Evolutionary conservation across 1,140 invertebrate genomes (phyloP).

Genomic region (Capitella teleta): DNA sequence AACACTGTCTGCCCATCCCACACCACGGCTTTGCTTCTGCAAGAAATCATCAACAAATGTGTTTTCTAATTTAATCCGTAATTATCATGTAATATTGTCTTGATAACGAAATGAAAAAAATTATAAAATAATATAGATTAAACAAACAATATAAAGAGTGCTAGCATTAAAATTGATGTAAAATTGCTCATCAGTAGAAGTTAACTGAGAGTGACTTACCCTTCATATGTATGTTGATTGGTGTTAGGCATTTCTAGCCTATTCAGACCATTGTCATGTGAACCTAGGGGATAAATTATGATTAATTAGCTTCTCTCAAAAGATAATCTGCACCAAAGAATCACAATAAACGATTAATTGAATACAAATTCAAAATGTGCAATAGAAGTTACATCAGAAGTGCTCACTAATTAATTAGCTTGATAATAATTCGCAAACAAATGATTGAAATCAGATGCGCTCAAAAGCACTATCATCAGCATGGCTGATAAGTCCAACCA

Average conservation of each 20-base stretch:
- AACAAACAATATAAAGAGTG: conserved; percentile 6
- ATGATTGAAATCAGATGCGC: no score
- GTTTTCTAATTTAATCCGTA: neutral
- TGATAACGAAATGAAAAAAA: no score
- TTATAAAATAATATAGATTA: neutral
- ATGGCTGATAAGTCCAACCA: no score
- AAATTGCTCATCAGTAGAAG: no score
- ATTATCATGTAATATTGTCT: no score
- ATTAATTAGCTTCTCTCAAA: neutral
- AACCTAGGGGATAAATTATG: conserved; percentile 33
- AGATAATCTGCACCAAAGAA: neutral
- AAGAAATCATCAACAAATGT: conserved; percentile 8
- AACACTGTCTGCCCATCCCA: no score
- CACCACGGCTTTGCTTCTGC: no score
- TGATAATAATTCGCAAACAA: neutral
- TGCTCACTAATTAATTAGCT: neutral
- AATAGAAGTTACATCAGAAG: neutral
- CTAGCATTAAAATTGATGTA: neutral
- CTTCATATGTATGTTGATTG: conserved; percentile 84
- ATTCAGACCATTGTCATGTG: conserved; percentile 55
- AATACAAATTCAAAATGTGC: neutral
- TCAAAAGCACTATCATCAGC: no score
- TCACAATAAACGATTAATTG: neutral
- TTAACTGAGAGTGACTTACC: conserved; percentile 42
- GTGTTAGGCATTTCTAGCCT: conserved; percentile 81